phyloP scores from a whole-genome alignment of 2,888 invertebrate genomes.

The Sinhomidia bicolor region DNA sequence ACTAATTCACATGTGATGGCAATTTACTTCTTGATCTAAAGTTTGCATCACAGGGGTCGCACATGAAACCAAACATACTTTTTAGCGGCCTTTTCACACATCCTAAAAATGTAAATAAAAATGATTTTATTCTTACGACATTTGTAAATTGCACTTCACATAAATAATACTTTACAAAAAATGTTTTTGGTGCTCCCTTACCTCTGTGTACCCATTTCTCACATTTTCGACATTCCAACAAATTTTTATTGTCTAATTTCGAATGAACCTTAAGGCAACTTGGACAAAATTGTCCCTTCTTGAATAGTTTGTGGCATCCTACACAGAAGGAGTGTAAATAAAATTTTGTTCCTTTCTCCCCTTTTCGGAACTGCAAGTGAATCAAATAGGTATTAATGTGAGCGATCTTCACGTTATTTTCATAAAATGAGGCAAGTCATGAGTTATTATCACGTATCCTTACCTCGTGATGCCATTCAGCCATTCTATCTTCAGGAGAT shows the following conservation, averaged over 20 bases:
- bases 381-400: too few species aligned
- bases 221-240: conserved; percentile 83
- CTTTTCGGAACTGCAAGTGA: conserved; percentile 83
- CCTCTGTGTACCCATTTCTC: conserved; percentile 84
- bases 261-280: conserved; percentile 86
- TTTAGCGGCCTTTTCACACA: conserved; percentile 77
- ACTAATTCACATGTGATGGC: conserved; percentile 71
- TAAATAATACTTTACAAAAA: too few species aligned
- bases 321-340: conserved; percentile 85
- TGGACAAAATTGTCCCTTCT: conserved; percentile 88
- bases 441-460: conserved; percentile 22
- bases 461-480: conserved; percentile 84
- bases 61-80: conserved; percentile 79
- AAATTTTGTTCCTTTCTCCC: conserved; percentile 83
- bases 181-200: conserved; percentile 78
- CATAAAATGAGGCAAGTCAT: too few species aligned
- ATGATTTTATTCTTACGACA: neutral
- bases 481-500: conserved; percentile 81
- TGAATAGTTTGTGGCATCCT: conserved; percentile 86
- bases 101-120: conserved; percentile 63
- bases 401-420: neutral
- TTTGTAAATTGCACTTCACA: too few species aligned
- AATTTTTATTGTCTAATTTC: conserved; percentile 83
- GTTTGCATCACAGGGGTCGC: conserved; percentile 78
- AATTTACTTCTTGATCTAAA: conserved; percentile 76